Evolutionary conservation across 2,888 invertebrate species (phyloP).

Genomic region (Thecocarcelia acutangulata): DNA sequence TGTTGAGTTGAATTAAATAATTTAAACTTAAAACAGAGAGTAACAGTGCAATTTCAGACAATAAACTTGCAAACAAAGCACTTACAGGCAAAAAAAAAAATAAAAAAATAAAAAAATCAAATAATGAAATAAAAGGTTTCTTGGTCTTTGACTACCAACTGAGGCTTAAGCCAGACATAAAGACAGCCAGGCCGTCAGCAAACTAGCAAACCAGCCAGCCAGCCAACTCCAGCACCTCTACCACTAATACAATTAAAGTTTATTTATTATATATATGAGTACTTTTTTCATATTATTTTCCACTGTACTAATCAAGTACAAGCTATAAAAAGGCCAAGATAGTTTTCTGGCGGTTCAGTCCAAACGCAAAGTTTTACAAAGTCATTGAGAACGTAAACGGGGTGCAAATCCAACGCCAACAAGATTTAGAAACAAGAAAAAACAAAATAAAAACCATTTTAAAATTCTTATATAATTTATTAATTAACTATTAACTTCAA

Average conservation of each 20-base stretch:
- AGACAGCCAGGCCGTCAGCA: conserved; percentile 12
- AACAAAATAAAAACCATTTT: conserved; percentile 3
- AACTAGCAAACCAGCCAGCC: conserved; percentile 31
- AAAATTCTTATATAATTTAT: conserved; percentile 12
- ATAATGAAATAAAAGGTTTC: conserved; percentile 53
- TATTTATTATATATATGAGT: conserved; percentile 46
- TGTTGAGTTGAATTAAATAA: conserved; percentile 30
- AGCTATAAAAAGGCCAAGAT: conserved; percentile 78
- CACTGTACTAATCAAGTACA: conserved; percentile 69
- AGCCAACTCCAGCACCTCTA: conserved; percentile 16
- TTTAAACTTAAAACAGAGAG: conserved; percentile 26
- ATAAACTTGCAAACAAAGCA: conserved; percentile 17
- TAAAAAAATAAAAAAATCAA: not conserved
- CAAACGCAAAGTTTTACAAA: conserved; percentile 73
- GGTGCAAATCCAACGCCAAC: conserved; percentile 45
- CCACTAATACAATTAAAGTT: conserved; percentile 49
- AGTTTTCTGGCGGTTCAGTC: conserved; percentile 77
- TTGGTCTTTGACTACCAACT: conserved; percentile 35
- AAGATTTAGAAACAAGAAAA: conserved; percentile 28
- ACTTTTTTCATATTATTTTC: conserved; percentile 55
- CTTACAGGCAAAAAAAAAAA: not conserved
- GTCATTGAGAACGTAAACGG: conserved; percentile 67
- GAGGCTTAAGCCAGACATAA: conserved; percentile 34
- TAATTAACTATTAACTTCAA: conserved; percentile 19
- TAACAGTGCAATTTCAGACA: conserved; percentile 13